Percentiles rank a stretch among this genome's conserved stretches.
These are phyloP conservation scores for Cinclus mexicanus DNA, from an alignment of 2,113 vertebrate genomes.

Conservation along the genomic window DNA sequence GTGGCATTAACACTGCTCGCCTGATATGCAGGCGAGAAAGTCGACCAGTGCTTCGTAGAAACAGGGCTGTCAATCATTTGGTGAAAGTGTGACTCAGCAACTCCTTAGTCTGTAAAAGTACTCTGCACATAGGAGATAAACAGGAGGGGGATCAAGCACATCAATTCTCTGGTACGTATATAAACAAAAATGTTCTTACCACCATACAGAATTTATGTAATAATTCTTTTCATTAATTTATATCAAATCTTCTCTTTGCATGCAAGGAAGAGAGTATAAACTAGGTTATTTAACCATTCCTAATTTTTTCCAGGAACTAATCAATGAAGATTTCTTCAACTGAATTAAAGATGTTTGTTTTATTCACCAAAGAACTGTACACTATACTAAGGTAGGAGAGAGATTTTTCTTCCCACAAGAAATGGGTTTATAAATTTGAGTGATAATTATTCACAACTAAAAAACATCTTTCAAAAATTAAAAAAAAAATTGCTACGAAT, in stretches of 20 bases:
- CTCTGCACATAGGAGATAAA: constrained; percentile 4
- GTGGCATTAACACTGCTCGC: not conserved
- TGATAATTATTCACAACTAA: not conserved
- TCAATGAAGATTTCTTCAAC: not conserved
- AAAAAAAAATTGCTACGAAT: not conserved
- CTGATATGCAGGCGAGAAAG: not conserved
- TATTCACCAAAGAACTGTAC: not conserved
- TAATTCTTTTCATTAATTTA: not conserved
- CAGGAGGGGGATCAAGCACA: not conserved
- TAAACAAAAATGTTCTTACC: not conserved
- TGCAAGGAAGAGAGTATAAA: not conserved
- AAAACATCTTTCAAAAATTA: not conserved
- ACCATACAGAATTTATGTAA: not conserved
- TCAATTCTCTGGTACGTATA: not conserved
- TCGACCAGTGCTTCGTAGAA: not conserved
- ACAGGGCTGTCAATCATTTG: not conserved
- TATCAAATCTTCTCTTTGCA: not conserved
- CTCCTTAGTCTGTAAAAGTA: not conserved
- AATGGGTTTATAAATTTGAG: not conserved
- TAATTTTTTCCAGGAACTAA: not conserved
- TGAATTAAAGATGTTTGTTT: not conserved
- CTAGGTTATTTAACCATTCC: not conserved
- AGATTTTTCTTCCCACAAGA: not conserved
- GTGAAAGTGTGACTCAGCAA: constrained; percentile 58
- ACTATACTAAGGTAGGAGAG: not conserved